Evolutionary conservation across 2,797 vertebrate genomes (phyloP).

Genomic region (Artibeus lituratus): DNA sequence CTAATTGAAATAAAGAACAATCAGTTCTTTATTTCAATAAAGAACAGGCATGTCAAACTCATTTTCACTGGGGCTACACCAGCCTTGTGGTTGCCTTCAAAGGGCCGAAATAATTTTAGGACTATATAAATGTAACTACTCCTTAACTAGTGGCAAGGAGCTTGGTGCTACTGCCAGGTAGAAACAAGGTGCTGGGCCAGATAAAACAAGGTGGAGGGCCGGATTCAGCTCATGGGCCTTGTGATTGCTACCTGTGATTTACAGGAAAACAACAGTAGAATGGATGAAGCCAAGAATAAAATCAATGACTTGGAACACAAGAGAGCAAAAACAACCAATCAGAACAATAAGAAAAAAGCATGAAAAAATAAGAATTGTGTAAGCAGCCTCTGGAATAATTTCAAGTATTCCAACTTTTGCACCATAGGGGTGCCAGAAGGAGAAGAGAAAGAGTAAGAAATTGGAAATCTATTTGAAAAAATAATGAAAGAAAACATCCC

Average conservation of each 20-base stretch:
- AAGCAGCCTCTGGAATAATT: neutral
- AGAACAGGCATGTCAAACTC: too few species aligned
- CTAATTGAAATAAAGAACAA: neutral
- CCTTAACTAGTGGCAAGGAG: too few species aligned
- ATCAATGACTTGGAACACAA: neutral
- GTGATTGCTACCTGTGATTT: neutral
- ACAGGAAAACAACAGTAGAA: neutral
- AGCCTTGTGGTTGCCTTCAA: too few species aligned
- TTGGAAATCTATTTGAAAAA: neutral
- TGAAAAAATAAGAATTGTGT: neutral
- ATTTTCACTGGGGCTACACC: too few species aligned
- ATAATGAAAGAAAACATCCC: neutral
- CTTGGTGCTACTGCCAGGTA: too few species aligned
- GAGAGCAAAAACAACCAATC: neutral
- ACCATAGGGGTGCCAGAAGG: neutral
- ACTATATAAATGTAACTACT: too few species aligned
- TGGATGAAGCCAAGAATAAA: neutral
- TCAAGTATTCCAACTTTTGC: neutral
- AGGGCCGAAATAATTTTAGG: too few species aligned
- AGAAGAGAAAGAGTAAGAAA: neutral
- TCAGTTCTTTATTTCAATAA: too few species aligned
- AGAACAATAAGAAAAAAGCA: neutral
- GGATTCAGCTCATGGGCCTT: too few species aligned
- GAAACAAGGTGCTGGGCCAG: too few species aligned
- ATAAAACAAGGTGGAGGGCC: too few species aligned